A percentile compares a stretch with the other conserved stretches of the same genome.
Evolutionary conservation across 2,113 vertebrate genomes (phyloP).

Genomic region (Naja naja): DNA sequence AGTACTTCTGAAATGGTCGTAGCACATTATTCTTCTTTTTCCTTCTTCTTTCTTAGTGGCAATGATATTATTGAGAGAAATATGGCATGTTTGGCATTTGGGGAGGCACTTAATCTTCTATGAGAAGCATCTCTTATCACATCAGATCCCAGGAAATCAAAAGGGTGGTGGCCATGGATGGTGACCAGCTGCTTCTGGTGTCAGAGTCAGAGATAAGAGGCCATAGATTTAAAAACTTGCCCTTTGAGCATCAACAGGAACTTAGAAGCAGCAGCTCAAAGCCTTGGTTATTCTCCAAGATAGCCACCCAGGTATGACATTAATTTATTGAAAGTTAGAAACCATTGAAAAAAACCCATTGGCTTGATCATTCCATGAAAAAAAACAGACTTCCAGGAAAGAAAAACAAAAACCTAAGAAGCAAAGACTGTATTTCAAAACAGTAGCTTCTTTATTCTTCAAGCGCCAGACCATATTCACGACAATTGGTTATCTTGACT

Average conservation of each 20-base stretch:
- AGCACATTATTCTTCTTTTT: constrained; percentile 13
- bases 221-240: constrained; percentile 30
- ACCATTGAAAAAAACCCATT: not conserved
- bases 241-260: constrained; percentile 40
- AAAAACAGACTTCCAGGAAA: not conserved
- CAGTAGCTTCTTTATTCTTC: constrained; percentile 32
- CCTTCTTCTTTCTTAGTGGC: constrained; percentile 43
- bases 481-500: constrained; percentile 45
- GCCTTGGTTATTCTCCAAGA: constrained; percentile 37
- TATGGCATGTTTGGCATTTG: constrained; percentile 33
- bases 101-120: not conserved
- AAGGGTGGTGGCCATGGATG: not conserved
- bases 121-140: constrained; percentile 10
- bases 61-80: not conserved
- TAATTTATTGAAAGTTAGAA: constrained; percentile 47
- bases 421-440: not conserved
- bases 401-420: not conserved
- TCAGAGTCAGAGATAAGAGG: constrained; percentile 46
- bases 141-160: not conserved
- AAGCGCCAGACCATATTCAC: constrained; percentile 15
- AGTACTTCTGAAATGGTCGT: not conserved
- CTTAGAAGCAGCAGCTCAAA: constrained; percentile 60
- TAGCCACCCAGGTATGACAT: constrained; percentile 41
- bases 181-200: constrained; percentile 52
- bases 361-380: constrained; percentile 1